Evolutionary conservation across 2,797 vertebrate species (phyloP), one percentile per base, ranked within the genome.

Genomic region (Antrozous pallidus): DNA sequence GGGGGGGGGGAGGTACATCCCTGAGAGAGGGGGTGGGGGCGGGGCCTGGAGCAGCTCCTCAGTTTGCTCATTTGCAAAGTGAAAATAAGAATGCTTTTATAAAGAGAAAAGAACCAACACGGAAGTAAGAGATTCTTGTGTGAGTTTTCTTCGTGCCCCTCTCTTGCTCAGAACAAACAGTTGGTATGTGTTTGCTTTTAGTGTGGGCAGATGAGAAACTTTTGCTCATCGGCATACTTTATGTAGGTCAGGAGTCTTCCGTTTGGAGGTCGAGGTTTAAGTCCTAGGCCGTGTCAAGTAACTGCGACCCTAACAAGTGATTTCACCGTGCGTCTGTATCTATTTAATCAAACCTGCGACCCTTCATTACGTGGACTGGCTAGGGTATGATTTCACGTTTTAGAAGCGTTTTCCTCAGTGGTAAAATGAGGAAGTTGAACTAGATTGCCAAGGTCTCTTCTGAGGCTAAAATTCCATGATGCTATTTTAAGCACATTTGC

Each of bases 341-440:
- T 61, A 16, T 61, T 31, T 31, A 31, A 31, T 6, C 6, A 13
- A 31, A 61, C 58, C 58, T 6, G 12, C 28, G 58, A 31, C 58
- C 28, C 58, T 61, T 61, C 58, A 14, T 11, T 31, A 16, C 13
- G 58, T 31, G 58, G 28, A 16, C 58, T 61, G 58, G 28, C 28
- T 31, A 31, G 58, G 28, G 28, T 31, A 16, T 67, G 69, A 88
- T 67, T 80, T 94, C 71, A 86, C 58, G 74, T 90, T 89, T 65
- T 40, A 74, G 49, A 86, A 69, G 84, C 33, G 8, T 13, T 87
- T 93, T 95, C 83, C 54, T 93, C 49, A 1, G 20, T 61, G 65
- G 61, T 81, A 47, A 94, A 83, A 83, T 81, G 61, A 91, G 69
- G 51, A 95, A 70, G 56, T 87, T 95, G 95, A 95, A 88, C 88